phyloP scores from a whole-genome alignment of 1,140 invertebrate genomes.

The Drosophila ohnishii region DNA sequence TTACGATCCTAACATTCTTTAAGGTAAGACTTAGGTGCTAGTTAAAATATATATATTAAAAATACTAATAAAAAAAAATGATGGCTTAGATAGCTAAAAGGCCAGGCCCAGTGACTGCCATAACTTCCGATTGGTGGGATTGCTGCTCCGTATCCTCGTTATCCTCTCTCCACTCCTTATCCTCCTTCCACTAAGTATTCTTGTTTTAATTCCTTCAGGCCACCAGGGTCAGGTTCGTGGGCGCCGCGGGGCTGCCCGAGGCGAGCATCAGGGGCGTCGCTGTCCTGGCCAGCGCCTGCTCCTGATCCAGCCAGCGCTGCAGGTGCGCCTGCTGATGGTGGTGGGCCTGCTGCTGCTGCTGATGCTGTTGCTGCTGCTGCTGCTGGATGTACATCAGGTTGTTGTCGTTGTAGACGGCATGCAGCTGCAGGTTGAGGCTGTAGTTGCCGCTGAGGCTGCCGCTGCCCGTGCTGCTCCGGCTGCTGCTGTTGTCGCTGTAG shows the following conservation, averaged over 20 bases:
- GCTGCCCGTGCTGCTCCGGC: slow-evolving; percentile 24
- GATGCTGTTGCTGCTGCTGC: slow-evolving; percentile 66
- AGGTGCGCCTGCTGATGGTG: slow-evolving; percentile 61
- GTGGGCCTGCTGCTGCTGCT: slow-evolving; percentile 44
- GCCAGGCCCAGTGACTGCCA: slow-evolving; percentile 66
- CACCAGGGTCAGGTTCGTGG: slow-evolving; percentile 55
- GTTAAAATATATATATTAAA: slow-evolving; percentile 7
- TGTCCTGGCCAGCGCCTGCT: slow-evolving; percentile 43
- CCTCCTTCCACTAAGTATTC: not conserved
- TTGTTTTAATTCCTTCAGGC: slow-evolving; percentile 33
- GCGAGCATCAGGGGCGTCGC: slow-evolving; percentile 19
- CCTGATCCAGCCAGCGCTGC: slow-evolving; percentile 67
- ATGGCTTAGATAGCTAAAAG: slow-evolving; percentile 38
- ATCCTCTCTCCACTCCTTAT: slow-evolving; percentile 1
- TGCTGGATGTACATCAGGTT: slow-evolving; percentile 58
- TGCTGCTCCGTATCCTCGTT: slow-evolving; percentile 11
- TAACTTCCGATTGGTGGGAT: slow-evolving; percentile 57
- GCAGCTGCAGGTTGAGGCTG: slow-evolving; percentile 84
- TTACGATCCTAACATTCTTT: slow-evolving; percentile 14
- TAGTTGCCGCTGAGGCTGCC: slow-evolving; percentile 58
- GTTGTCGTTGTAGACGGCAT: slow-evolving; percentile 84
- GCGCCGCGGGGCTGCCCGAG: slow-evolving; percentile 10
- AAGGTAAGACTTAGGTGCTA: slow-evolving; percentile 25
- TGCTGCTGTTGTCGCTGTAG: slow-evolving; percentile 70
- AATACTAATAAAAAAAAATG: slow-evolving; percentile 8